Base-by-base conservation (phyloP, 2,113 vertebrate genomes). In the Poicephalus meyeri region DNA sequence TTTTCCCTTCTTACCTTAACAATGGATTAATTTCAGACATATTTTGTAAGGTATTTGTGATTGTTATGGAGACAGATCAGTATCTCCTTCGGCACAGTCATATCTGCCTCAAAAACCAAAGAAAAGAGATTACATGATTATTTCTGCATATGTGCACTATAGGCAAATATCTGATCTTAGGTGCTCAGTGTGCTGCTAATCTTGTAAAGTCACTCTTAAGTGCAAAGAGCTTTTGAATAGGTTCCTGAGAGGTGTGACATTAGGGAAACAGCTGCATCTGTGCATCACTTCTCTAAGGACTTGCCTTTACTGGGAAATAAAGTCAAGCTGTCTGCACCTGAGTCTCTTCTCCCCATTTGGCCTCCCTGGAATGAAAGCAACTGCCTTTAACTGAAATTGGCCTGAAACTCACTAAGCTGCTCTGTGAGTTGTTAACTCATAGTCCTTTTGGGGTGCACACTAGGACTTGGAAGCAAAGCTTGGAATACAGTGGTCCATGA, bases 1-100 rank as follows among this genome's bases (percentile, higher is more conserved):
- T 97, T 97, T 97, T 95, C 72, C 13, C 92, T 93, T 95, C 96
- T 97, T 96, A 93, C 95, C 94, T 97, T 97, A 76, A 44, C 83
- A 83, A 83, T 94, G 85, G 97, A 95, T 79, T 97, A 56, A 97
- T 95, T 97, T 97, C 92, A 96, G 95, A 88, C 64, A 28, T 85
- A 84, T 94, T 96, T 94, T 88, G 55, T 46, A 77, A 85, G 87
- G 64, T 71, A 71, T 88, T 60, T 92, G 86, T 88, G 91, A 89
- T 80, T 71, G 77, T 89, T 78, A 86, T 64, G 86, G 37, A 86
- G 85, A 60, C 68, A 79, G 76, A 87, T 90, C 33, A 23, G 39
- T 72, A 84, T 88, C 86, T 92, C 63, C 35, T 84, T 78, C 53
- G 71, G 71, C 68, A 39, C 73, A 76, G 71, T 56, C 76, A 14